Evolutionary conservation across 2,888 invertebrate genomes (phyloP).

Genomic region (Pollenia griseotomentosa): DNA sequence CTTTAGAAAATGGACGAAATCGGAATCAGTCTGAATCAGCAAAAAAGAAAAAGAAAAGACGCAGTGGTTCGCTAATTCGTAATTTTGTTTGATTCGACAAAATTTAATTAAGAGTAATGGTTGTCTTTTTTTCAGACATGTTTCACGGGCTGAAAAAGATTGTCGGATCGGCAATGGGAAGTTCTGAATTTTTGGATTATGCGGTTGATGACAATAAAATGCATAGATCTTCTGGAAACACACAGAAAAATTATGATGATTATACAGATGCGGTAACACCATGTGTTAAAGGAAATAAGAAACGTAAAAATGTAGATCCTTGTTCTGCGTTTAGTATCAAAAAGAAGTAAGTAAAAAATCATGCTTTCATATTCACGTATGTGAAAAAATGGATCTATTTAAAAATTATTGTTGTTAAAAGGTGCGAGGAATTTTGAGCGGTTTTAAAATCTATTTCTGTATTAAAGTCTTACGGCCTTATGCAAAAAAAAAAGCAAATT

Average conservation of each 20-base stretch:
- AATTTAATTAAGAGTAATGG: conserved; percentile 71
- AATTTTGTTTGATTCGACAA: conserved; percentile 78
- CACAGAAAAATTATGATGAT: background rate
- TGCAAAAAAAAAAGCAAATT: no score
- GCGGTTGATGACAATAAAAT: conserved; percentile 76
- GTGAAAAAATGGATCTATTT: no score
- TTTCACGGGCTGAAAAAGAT: conserved; percentile 91
- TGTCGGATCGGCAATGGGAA: conserved; percentile 87
- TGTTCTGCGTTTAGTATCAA: conserved; percentile 87
- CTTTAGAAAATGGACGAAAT: background rate
- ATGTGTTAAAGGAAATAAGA: conserved; percentile 87
- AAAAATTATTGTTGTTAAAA: no score
- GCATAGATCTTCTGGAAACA: conserved; percentile 4
- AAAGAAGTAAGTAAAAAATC: conserved; percentile 86
- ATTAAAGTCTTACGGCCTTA: no score
- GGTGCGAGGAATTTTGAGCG: no score
- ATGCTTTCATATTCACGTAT: background rate
- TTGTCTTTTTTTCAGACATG: conserved; percentile 86
- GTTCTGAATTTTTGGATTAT: conserved; percentile 85
- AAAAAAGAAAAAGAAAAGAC: conserved; percentile 89
- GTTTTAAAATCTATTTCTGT: no score
- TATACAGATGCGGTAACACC: conserved; percentile 85
- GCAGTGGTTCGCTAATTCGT: conserved; percentile 95
- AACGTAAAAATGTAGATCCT: conserved; percentile 87
- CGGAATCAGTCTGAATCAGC: background rate